These are phyloP conservation scores for Pomatostomus ruficeps DNA, from an alignment of 2,113 vertebrate species.

Conservation along the genomic window DNA sequence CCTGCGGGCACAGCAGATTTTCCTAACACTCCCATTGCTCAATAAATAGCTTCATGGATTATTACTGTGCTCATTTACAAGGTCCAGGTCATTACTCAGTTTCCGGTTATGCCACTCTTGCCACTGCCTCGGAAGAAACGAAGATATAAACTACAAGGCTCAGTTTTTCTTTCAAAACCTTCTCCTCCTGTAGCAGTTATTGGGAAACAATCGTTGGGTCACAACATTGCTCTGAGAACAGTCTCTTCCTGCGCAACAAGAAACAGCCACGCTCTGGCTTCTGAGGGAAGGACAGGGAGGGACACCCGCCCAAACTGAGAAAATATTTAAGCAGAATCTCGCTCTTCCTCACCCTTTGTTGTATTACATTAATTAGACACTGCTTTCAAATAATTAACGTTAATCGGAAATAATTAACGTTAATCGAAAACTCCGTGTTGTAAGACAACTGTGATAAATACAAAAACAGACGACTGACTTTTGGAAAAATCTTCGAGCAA, in stretches of 20 bases:
- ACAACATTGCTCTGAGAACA: not conserved
- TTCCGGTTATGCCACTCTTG: fast-evolving
- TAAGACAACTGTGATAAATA: not conserved
- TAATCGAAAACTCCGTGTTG: not conserved
- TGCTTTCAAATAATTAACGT: not conserved
- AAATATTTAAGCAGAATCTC: not conserved
- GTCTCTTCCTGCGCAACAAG: not conserved
- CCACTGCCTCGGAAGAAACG: not conserved
- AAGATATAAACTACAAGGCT: not conserved
- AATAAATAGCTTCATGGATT: not conserved
- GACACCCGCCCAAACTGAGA: not conserved
- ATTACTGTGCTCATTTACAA: not conserved
- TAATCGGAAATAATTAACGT: not conserved
- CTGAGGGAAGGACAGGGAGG: not conserved
- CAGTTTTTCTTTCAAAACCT: not conserved
- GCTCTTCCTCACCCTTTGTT: not conserved
- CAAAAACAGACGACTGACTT: fast-evolving
- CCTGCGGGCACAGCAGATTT: not conserved
- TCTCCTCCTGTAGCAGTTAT: not conserved
- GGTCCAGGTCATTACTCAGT: fast-evolving
- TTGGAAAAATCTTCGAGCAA: not conserved
- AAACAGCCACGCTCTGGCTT: not conserved
- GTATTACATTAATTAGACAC: not conserved
- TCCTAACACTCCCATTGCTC: not conserved
- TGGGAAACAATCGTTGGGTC: fast-evolving